Conservation (phyloP, 2,888 invertebrate genomes). For the Aleiodes leptofemur region DNA sequence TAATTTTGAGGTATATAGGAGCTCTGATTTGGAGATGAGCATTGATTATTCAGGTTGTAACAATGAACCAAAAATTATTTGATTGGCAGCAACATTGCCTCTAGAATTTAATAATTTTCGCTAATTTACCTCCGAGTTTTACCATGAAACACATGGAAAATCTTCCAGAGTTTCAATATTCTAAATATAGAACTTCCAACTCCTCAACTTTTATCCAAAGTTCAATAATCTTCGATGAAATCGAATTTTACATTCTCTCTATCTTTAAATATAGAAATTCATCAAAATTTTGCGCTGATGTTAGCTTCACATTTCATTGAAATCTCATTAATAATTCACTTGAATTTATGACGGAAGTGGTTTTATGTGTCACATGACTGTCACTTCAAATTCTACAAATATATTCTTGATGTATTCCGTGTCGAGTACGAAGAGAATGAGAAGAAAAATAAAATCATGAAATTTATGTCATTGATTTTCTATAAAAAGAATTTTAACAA, state of each 20-base stretch:
- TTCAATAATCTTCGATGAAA: conserved; percentile 11
- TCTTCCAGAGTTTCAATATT: conserved; percentile 3
- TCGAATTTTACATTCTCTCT: neutral
- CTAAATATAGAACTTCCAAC: conserved; percentile 7
- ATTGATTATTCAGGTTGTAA: no score
- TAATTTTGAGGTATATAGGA: no score
- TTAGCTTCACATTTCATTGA: conserved; percentile 5
- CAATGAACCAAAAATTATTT: no score
- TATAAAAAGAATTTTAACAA: no score
- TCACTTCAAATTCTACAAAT: conserved; percentile 5
- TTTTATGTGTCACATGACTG: conserved; percentile 8
- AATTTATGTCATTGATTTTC: neutral
- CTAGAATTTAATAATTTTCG: neutral
- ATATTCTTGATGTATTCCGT: neutral
- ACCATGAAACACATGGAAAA: neutral
- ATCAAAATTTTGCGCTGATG: neutral
- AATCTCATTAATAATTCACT: conserved; percentile 25
- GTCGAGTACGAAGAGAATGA: neutral
- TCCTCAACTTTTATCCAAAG: conserved; percentile 1
- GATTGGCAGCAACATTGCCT: no score
- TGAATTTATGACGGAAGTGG: conserved; percentile 18
- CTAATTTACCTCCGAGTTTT: neutral
- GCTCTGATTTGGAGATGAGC: no score
- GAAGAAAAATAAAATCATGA: neutral
- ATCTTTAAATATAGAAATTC: conserved; percentile 13